Conservation (phyloP, 2,113 vertebrate species). For the Osmerus eperlanus region DNA sequence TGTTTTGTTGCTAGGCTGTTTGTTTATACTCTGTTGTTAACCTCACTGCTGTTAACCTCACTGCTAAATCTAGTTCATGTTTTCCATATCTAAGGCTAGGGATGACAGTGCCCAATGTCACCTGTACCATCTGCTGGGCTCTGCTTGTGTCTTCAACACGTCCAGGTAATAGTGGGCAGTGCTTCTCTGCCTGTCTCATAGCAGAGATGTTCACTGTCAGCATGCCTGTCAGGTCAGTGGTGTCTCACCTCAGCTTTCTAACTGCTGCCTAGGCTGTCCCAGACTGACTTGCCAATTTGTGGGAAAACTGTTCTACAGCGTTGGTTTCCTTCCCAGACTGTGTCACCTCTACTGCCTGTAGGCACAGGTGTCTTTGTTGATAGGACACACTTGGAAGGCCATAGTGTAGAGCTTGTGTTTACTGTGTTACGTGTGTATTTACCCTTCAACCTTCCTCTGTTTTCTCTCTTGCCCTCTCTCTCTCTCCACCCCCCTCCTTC, state of each 20-base stretch:
- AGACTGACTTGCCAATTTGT: no score
- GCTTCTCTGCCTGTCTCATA: neutral
- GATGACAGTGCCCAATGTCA: slow-evolving; percentile 42
- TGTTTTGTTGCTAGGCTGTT: neutral
- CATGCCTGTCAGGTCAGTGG: no score
- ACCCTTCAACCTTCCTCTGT: neutral
- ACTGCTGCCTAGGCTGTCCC: no score
- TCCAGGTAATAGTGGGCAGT: slow-evolving; percentile 51
- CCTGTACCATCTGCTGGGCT: slow-evolving; percentile 37
- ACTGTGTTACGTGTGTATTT: neutral
- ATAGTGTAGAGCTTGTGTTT: no score
- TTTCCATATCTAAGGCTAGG: slow-evolving; percentile 40
- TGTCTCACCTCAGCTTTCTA: no score
- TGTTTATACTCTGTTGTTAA: no score
- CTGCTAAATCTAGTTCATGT: neutral
- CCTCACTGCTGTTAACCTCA: no score
- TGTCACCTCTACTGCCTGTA: no score
- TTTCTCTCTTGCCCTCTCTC: neutral
- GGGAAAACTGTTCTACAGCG: no score
- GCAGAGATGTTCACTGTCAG: no score
- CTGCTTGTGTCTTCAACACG: slow-evolving; percentile 41
- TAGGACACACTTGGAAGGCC: slow-evolving; percentile 23
- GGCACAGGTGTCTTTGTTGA: slow-evolving; percentile 34
- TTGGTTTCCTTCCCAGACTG: no score
- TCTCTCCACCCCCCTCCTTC: neutral